These are phyloP conservation scores for Drosophila subobscura DNA, from an alignment of 1,140 invertebrate species.

Conservation along the genomic window DNA sequence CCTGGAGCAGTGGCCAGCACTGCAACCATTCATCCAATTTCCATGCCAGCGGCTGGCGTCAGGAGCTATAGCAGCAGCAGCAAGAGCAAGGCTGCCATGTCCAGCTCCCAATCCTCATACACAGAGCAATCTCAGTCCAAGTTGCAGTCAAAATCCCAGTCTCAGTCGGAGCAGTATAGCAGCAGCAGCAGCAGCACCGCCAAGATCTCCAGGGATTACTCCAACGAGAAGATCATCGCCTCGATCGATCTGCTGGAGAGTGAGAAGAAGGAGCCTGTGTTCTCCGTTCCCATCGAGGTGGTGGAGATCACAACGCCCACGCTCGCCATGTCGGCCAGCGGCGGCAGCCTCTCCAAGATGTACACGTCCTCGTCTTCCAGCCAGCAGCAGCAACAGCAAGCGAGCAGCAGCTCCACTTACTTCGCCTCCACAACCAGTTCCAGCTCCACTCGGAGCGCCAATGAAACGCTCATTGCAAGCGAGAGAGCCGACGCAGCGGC, in stretches of 20 bases:
- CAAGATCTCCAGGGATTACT: slow-evolving; percentile 65
- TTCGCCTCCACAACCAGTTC: slow-evolving; percentile 76
- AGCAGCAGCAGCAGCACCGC: slow-evolving; percentile 51
- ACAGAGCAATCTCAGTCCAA: slow-evolving; percentile 54
- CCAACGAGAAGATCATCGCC: slow-evolving; percentile 71
- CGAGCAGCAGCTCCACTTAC: slow-evolving; percentile 58
- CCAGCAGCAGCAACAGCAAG: slow-evolving; percentile 46
- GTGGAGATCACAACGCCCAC: slow-evolving; percentile 66
- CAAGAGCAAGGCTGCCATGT: slow-evolving; percentile 36
- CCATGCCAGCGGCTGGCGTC: slow-evolving; percentile 34
- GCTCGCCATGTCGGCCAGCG: slow-evolving; percentile 52
- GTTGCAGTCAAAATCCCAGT: slow-evolving; percentile 51
- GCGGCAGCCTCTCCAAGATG: slow-evolving; percentile 67
- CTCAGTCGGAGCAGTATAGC: slow-evolving; percentile 48
- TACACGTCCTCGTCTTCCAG: slow-evolving; percentile 60
- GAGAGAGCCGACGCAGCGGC: slow-evolving; percentile 64
- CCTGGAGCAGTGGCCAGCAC: slow-evolving; percentile 21
- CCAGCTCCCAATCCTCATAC: slow-evolving; percentile 24
- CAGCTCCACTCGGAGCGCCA: slow-evolving; percentile 65
- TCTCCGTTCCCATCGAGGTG: slow-evolving; percentile 80
- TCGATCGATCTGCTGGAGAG: slow-evolving; percentile 80
- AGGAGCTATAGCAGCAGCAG: slow-evolving; percentile 60
- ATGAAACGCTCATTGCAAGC: slow-evolving; percentile 71
- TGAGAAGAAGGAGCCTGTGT: slow-evolving; percentile 78
- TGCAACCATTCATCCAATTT: background rate